Percentiles rank a stretch among this genome's conserved stretches.
These are phyloP conservation scores for Actinia tenebrosa DNA, from an alignment of 64 coral and sea anemone species.

Conservation along the genomic window DNA sequence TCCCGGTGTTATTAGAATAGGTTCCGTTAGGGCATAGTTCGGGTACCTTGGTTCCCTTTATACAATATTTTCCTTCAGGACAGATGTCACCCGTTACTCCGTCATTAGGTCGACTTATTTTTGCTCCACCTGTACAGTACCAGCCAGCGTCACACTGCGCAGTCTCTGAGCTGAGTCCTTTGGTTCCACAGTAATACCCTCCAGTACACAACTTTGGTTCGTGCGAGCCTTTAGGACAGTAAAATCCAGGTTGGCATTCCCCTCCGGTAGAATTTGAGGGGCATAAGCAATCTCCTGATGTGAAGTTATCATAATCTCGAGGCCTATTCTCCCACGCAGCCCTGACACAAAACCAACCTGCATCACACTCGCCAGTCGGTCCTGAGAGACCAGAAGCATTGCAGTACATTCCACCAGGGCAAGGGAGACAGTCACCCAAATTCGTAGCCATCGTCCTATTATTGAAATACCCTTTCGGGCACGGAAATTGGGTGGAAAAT, in stretches of 20 bases:
- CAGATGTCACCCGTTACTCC: constrained; percentile 87
- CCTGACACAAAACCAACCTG: constrained; percentile 86
- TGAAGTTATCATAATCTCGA: constrained; percentile 90
- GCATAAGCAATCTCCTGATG: constrained; percentile 91
- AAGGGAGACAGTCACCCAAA: constrained; percentile 67
- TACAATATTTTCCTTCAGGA: constrained; percentile 76
- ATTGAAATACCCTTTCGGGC: constrained; percentile 90
- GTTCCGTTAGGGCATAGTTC: constrained; percentile 60
- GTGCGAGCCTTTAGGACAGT: constrained; percentile 75
- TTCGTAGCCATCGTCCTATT: constrained; percentile 55
- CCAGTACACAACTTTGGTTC: constrained; percentile 76
- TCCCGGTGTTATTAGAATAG: constrained; percentile 94
- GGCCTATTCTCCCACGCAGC: constrained; percentile 72
- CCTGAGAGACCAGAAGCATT: constrained; percentile 65
- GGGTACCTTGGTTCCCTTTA: constrained; percentile 54
- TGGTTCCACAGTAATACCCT: constrained; percentile 81
- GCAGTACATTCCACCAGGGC: constrained; percentile 87
- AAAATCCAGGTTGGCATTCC: constrained; percentile 89
- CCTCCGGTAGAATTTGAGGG: constrained; percentile 91
- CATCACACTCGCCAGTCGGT: constrained; percentile 72
- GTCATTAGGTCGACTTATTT: constrained; percentile 56
- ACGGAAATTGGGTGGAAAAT: constrained; percentile 67
- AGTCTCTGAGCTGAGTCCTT: constrained; percentile 62
- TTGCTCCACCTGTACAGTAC: constrained; percentile 82
- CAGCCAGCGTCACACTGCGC: constrained; percentile 84